phyloP scores from a whole-genome alignment of 2,113 vertebrate genomes.

The Chiloscyllium plagiosum region DNA sequence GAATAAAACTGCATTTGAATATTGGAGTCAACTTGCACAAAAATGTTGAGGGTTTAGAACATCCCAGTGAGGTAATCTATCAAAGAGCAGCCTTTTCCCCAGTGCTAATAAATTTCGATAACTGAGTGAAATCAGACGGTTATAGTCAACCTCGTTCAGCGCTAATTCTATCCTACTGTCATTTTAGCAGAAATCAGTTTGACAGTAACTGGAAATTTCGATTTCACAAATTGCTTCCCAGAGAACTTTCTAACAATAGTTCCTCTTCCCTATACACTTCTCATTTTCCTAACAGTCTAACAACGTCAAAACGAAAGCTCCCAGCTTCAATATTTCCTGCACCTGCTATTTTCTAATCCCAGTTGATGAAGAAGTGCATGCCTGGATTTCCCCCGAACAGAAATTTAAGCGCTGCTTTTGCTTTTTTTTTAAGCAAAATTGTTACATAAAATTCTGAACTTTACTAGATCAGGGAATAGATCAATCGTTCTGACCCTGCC shows the following conservation, averaged over 20 bases:
- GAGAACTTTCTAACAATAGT: neutral
- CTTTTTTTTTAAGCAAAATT: neutral
- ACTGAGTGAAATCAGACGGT: conserved; percentile 1
- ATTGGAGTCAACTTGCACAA: neutral
- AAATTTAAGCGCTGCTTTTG: neutral
- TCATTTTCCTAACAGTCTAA: neutral
- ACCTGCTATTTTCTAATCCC: neutral
- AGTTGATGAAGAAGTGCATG: neutral
- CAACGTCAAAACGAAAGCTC: neutral
- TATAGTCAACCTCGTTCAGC: neutral
- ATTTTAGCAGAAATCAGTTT: conserved; percentile 25
- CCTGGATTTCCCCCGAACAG: neutral
- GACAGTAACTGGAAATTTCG: conserved; percentile 8
- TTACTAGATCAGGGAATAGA: neutral
- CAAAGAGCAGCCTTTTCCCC: neutral
- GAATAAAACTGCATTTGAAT: neutral
- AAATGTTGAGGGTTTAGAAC: neutral
- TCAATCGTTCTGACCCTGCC: neutral
- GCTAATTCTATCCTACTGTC: conserved; percentile 20
- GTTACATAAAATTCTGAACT: too few relatives aligned
- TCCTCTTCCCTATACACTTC: neutral
- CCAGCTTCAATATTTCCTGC: neutral
- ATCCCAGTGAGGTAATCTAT: neutral
- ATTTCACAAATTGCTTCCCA: neutral
- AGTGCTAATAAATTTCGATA: neutral